Conservation (phyloP, 2,113 vertebrate genomes). For the Centrocercus urophasianus region DNA sequence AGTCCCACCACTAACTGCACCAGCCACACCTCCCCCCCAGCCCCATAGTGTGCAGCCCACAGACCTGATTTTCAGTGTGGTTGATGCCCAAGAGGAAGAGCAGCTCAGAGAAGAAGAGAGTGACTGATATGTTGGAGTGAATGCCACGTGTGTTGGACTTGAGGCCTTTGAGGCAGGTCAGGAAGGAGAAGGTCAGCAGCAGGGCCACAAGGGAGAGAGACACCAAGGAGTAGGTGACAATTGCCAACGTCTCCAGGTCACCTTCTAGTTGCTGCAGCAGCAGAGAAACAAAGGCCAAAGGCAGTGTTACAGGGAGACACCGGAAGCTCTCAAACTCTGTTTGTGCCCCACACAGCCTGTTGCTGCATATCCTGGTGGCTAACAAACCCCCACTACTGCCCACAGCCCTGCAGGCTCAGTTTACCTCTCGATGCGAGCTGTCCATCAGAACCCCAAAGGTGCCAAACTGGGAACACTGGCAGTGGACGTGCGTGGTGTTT, state of each 20-base stretch:
- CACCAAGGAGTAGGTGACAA: conserved; percentile 91
- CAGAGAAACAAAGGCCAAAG: conserved; percentile 33
- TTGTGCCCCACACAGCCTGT: background rate
- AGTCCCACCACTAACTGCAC: background rate
- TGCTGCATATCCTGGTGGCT: background rate
- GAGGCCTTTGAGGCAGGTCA: conserved; percentile 92
- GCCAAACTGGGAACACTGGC: conserved; percentile 94
- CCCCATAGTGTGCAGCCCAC: background rate
- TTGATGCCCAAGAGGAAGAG: conserved; percentile 94
- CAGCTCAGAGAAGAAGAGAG: conserved; percentile 92
- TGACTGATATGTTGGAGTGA: conserved; percentile 90
- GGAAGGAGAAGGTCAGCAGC: conserved; percentile 87
- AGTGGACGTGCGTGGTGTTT: conserved; percentile 94
- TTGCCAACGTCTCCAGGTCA: conserved; percentile 91
- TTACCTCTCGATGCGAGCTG: conserved; percentile 97
- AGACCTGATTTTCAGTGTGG: conserved; percentile 95
- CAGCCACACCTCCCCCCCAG: background rate
- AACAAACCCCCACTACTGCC: background rate
- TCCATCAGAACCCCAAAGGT: conserved; percentile 98
- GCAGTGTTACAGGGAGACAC: background rate
- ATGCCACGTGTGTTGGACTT: conserved; percentile 97
- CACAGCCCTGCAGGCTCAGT: background rate
- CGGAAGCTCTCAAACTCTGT: background rate
- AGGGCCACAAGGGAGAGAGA: conserved; percentile 89
- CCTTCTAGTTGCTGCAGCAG: conserved; percentile 90